Evolutionary conservation across 2,888 invertebrate species (phyloP).

Genomic region (Dasypogon diadema): DNA sequence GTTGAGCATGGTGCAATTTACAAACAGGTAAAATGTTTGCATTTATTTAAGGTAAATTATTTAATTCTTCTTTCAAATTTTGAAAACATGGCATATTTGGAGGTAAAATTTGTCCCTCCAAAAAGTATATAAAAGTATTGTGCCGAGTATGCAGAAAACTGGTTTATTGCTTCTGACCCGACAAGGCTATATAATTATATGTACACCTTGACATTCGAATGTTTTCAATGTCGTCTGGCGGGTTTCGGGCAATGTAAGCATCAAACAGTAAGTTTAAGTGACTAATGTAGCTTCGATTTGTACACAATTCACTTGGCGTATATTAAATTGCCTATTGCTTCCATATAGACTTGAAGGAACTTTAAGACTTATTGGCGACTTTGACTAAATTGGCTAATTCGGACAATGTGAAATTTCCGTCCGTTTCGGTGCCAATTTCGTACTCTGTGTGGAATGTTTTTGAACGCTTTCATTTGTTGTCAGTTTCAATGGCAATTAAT

Average conservation of each 20-base stretch:
- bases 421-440: not conserved
- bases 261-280: not conserved
- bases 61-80: not conserved
- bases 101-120: not conserved
- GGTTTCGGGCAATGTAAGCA: not conserved
- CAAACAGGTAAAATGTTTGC: conserved; percentile 63
- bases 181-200: conserved; percentile 8
- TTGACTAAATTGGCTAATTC: not conserved
- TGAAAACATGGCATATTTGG: not conserved
- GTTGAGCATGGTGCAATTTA: conserved; percentile 66
- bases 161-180: conserved; percentile 12
- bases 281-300: not conserved
- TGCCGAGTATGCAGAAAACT: not conserved
- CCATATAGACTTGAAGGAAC: not conserved
- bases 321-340: not conserved
- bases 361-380: conserved; percentile 3
- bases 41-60: not conserved
- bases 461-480: not conserved
- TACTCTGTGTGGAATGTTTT: too few species aligned
- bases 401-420: not conserved
- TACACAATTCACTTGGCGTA: not conserved
- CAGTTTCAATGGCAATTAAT: not conserved
- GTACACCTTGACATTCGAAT: conserved; percentile 34
- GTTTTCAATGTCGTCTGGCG: conserved; percentile 33
- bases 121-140: not conserved